Conservation (phyloP, 1,140 invertebrate genomes). For the Trichonephila clavipes region DNA sequence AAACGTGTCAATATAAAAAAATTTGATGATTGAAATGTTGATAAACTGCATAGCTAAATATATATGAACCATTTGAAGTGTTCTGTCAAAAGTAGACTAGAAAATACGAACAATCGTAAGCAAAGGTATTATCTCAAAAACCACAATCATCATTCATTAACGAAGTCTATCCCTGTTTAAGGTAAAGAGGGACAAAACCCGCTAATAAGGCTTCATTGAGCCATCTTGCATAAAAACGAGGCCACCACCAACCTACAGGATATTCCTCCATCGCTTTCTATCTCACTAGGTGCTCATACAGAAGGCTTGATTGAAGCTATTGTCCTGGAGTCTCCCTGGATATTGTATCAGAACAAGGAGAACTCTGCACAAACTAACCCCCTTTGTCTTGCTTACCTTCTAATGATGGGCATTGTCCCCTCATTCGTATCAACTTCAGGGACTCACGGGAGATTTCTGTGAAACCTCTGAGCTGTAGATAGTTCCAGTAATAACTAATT, state of each 20-base stretch:
- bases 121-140: constrained; percentile 10
- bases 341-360: constrained; percentile 42
- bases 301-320: constrained; percentile 38
- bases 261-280: background rate
- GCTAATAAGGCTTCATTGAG: constrained; percentile 42
- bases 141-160: background rate
- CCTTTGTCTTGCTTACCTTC: constrained; percentile 28
- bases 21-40: too few species aligned
- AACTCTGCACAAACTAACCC: constrained; percentile 41
- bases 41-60: too few species aligned
- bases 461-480: background rate
- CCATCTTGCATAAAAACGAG: background rate
- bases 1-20: too few species aligned
- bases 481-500: constrained; percentile 26
- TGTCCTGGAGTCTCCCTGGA: constrained; percentile 32
- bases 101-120: background rate
- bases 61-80: background rate
- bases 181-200: constrained; percentile 1
- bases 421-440: constrained; percentile 32
- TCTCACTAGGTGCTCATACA: background rate
- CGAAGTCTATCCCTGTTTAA: background rate
- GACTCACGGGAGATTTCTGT: background rate
- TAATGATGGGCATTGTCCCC: constrained; percentile 51
- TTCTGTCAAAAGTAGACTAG: background rate
- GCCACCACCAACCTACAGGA: background rate